Conservation (phyloP, 2,113 vertebrate genomes). For the Echinops telfairi region DNA sequence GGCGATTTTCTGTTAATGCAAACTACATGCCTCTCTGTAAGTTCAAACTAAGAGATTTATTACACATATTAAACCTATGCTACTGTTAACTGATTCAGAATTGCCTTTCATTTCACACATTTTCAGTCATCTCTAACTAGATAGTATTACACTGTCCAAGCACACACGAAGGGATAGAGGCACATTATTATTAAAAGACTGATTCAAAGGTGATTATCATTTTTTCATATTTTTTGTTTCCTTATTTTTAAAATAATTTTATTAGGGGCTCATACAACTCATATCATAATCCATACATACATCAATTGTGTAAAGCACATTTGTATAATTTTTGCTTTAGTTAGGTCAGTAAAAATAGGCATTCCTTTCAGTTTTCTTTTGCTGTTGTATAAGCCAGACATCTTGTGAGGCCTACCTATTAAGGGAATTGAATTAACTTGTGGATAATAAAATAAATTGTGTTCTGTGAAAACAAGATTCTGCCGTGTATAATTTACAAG, state of each 20-base stretch:
- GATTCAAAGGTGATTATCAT: constrained; percentile 26
- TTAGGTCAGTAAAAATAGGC: neutral
- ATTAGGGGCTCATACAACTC: no score
- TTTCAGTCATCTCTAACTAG: constrained; percentile 23
- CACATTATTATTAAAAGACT: neutral
- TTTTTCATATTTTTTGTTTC: no score
- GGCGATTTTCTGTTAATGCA: neutral
- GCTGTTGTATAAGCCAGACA: neutral
- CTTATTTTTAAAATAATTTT: no score
- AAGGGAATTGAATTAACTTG: no score
- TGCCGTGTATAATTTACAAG: neutral
- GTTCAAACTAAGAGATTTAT: constrained; percentile 4
- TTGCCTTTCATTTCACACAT: neutral
- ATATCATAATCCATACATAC: no score
- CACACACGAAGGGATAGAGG: neutral
- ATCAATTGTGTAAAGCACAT: no score
- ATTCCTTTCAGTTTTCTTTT: neutral
- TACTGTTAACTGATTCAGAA: neutral
- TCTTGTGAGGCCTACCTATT: neutral
- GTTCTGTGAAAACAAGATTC: neutral
- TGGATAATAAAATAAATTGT: neutral
- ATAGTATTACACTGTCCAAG: neutral
- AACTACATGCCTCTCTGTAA: neutral
- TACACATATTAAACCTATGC: neutral
- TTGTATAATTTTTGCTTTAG: no score